Conservation (phyloP, 2,888 invertebrate species). For the Fragum fragum region DNA sequence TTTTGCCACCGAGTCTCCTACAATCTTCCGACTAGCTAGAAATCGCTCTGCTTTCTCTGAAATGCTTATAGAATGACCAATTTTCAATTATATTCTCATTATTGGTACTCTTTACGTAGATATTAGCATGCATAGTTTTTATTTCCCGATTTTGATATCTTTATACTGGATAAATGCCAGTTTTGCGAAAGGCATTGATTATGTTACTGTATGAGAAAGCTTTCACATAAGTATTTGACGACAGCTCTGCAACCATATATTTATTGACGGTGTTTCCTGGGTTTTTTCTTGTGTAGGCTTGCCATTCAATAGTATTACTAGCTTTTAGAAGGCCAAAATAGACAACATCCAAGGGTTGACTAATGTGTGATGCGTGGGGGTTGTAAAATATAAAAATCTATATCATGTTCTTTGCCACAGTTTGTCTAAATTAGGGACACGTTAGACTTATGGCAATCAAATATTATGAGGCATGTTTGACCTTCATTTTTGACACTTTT, state of each 20-base stretch:
- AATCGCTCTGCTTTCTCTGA: constrained; percentile 13
- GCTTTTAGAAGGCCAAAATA: constrained; percentile 52
- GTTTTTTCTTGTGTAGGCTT: constrained; percentile 35
- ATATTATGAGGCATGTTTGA: constrained; percentile 35
- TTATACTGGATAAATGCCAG: constrained; percentile 26
- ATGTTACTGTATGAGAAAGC: constrained; percentile 23
- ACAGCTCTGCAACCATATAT: constrained; percentile 36
- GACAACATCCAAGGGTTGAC: constrained; percentile 50
- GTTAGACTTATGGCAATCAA: constrained; percentile 58
- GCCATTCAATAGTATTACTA: constrained; percentile 36
- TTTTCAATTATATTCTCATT: too few relatives aligned
- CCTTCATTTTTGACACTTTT: constrained; percentile 23
- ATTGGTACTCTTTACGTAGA: background rate
- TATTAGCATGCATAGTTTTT: constrained; percentile 6
- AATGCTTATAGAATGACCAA: too few relatives aligned
- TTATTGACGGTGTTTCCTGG: constrained; percentile 30
- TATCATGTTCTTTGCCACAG: constrained; percentile 39
- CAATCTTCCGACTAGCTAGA: constrained; percentile 12
- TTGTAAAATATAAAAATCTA: constrained; percentile 45
- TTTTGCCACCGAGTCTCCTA: background rate
- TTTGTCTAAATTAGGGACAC: constrained; percentile 38
- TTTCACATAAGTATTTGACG: background rate
- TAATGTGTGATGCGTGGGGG: constrained; percentile 45
- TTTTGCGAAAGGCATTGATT: constrained; percentile 14
- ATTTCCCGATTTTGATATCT: constrained; percentile 23